Conservation (phyloP, 2,888 invertebrate species). For the Adineta ricciae region DNA sequence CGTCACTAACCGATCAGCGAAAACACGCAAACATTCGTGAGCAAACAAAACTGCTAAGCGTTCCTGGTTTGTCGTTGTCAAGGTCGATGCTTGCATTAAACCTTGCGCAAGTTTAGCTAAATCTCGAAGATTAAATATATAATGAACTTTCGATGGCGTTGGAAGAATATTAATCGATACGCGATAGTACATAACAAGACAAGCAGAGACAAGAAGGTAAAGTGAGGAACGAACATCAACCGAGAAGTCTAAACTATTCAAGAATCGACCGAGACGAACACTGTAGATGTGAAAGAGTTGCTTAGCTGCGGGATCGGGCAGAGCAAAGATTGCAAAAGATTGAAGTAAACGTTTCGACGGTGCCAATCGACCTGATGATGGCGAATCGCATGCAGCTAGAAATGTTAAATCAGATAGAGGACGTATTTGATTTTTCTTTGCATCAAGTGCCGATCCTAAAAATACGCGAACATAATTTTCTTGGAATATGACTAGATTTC, state of each 20-base stretch:
- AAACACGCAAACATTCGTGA: slow-evolving; percentile 47
- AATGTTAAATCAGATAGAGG: slow-evolving; percentile 24
- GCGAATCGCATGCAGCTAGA: slow-evolving; percentile 25
- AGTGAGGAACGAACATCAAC: slow-evolving; percentile 45
- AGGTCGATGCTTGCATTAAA: slow-evolving; percentile 44
- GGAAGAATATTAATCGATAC: slow-evolving; percentile 46
- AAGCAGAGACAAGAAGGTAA: slow-evolving; percentile 44
- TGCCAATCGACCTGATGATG: slow-evolving; percentile 8
- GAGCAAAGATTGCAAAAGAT: slow-evolving; percentile 43
- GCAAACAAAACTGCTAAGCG: slow-evolving; percentile 46
- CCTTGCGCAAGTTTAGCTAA: slow-evolving; percentile 48
- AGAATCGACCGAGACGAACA: slow-evolving; percentile 48
- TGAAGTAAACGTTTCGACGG: slow-evolving; percentile 23
- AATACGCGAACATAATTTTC: neutral
- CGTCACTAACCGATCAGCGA: slow-evolving; percentile 47
- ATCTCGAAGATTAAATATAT: slow-evolving; percentile 49
- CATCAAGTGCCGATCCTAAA: neutral
- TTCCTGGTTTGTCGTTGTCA: slow-evolving; percentile 44
- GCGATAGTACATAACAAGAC: slow-evolving; percentile 47
- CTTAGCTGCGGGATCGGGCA: slow-evolving; percentile 48
- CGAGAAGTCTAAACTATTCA: slow-evolving; percentile 47
- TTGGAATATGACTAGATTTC: neutral
- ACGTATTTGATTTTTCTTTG: slow-evolving; percentile 6
- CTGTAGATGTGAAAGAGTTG: slow-evolving; percentile 50
- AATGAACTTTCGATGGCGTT: slow-evolving; percentile 49